A percentile compares a stretch with the other conserved stretches of the same genome.
Evolutionary conservation across 2,888 invertebrate species (phyloP).

Genomic region (Malacosoma neustria): DNA sequence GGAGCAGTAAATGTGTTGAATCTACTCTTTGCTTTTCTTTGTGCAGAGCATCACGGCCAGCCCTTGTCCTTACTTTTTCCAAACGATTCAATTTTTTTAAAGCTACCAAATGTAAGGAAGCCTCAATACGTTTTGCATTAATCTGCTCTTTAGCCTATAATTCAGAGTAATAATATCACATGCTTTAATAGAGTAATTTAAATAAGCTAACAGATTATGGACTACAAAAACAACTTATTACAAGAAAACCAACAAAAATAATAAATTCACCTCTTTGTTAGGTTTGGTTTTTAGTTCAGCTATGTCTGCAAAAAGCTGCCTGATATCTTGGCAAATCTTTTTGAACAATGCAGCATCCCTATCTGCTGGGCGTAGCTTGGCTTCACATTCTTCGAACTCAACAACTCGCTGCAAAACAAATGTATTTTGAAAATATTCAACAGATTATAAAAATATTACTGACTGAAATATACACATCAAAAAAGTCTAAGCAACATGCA

Average conservation of each 20-base stretch:
- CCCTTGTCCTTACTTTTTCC: conserved; percentile 90
- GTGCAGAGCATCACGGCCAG: conserved; percentile 86
- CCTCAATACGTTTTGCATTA: conserved; percentile 80
- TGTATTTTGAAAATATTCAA: no score
- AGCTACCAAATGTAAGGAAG: conserved; percentile 84
- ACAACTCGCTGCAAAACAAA: conserved; percentile 76
- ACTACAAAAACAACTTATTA: no score
- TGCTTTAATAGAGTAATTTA: no score
- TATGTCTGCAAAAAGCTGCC: conserved; percentile 80
- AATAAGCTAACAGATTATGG: no score
- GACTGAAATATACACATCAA: no score
- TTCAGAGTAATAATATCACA: conserved; percentile 3
- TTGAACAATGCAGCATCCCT: conserved; percentile 80
- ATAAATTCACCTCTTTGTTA: conserved; percentile 63
- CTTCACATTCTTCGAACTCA: conserved; percentile 84
- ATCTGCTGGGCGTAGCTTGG: conserved; percentile 77
- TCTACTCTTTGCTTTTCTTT: conserved; percentile 92
- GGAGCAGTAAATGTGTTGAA: conserved; percentile 90
- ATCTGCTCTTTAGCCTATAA: conserved; percentile 77
- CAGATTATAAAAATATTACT: no score
- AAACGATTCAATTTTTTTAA: conserved; percentile 92
- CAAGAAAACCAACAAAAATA: no score
- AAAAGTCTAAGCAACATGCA: no score
- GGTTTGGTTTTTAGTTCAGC: conserved; percentile 77
- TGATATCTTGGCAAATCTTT: conserved; percentile 81